Conservation (phyloP, 2,113 vertebrate species). For the Tinamus guttatus region DNA sequence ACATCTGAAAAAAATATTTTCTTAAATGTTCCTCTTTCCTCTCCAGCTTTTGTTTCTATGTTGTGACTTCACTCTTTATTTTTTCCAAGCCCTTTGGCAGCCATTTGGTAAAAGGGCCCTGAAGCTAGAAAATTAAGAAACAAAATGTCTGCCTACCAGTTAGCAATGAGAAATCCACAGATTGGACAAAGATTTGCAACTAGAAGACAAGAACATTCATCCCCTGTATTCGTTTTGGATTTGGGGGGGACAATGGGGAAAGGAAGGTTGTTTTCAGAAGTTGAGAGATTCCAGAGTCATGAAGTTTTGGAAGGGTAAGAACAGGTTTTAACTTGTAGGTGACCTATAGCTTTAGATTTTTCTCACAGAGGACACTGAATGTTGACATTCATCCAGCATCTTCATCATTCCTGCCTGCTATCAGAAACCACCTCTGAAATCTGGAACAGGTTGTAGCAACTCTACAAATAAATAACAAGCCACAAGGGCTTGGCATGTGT, state of each 20-base stretch:
- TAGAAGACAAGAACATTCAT: neutral
- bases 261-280: neutral
- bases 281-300: neutral
- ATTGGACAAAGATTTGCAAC: neutral
- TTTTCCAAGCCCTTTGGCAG: neutral
- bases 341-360: neutral
- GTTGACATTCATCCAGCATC: neutral
- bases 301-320: neutral
- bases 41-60: neutral
- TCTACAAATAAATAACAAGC: neutral
- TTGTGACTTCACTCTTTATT: neutral
- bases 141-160: neutral
- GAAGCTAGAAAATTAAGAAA: neutral
- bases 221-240: neutral
- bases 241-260: neutral
- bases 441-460: neutral
- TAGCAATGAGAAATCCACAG: neutral
- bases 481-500: accelerated
- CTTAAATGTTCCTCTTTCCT: neutral
- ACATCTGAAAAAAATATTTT: neutral
- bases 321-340: neutral
- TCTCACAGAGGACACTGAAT: neutral
- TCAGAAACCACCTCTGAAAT: neutral
- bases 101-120: neutral
- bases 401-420: neutral